Base-by-base conservation (phyloP, 2,888 invertebrate species). In the Dichetophora obliterata region DNA sequence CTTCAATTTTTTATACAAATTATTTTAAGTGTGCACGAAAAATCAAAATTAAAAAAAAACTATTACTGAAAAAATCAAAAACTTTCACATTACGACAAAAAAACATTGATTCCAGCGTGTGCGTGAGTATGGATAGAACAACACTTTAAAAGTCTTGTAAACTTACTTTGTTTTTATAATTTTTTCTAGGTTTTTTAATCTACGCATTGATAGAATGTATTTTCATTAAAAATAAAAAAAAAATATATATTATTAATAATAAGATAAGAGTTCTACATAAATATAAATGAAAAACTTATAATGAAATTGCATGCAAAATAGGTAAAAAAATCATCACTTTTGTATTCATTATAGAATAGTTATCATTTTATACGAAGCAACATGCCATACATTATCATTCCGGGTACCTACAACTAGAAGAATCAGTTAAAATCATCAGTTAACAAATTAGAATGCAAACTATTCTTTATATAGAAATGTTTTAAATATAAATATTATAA, bases 151-250 rank as follows among this genome's bases (percentile, higher is more conserved):
- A 76, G 59, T 75, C 73, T 59, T 75, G 19, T n/a, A 81, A 82
- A 87, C 86, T 87, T 87, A 87, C 86, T 83, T 86, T 84, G 83
- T 81, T 81, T 79, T 82, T 83, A 80, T 83, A 82, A 83, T 82
- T 82, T 81, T 82, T 84, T 84, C 82, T 83, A 81, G 85, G 82
- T 81, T 85, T 85, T 83, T 82, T 83, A 84, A 81, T 84, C 85
- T 85, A 86, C 81, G 69, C 68, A 54, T 75, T 11, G 43, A 43
- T 37, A 72, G 85, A 76, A 80, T 80, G 73, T 75, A 70, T 74
- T 78, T 75, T 31, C n/a, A 75, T 72, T 73, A 73, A 73, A 73
- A 73, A 73, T 63, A 73, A 73, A 73, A 73, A 71, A 31, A 73
- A 63, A 73, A 19, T n/a, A n/a, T n/a, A 50, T 31, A n/a, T 73